Base-by-base conservation (phyloP, 2,888 invertebrate species). In the Parochlus steinenii region DNA sequence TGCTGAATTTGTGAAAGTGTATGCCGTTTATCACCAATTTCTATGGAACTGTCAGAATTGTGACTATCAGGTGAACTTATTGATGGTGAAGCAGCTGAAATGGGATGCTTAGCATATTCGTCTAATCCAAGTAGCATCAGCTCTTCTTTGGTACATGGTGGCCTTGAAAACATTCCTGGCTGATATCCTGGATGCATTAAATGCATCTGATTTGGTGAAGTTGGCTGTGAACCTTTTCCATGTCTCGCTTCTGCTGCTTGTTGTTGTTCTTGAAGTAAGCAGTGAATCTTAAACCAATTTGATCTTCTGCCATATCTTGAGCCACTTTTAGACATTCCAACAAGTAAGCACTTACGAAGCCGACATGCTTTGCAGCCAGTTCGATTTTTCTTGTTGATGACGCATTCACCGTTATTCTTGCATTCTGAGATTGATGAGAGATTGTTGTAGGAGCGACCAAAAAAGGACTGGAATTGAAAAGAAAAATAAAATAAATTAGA, bases 221-320 rank as follows among this genome's bases (percentile, higher is more conserved):
- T n/a, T n/a, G n/a, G n/a, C n/a, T 56, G 62, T 1, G 57, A 61
- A 17, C 61, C 61, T 11, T 55, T 60, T 44, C n/a, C n/a, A n/a
- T 56, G 64, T 37, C 23, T 59, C 52, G 58, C 58, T 14, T 53
- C 56, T 31, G 47, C 58, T 46, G 74, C 75, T 46, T 78, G 76
- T 47, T 78, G 77, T 46, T 81, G 86, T 49, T 89, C 87, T 53
- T 89, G 87, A 4, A 89, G 67, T 2, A 89, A 67, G 49, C 89
- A 90, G 57, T 90, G 89, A 45, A 90, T 89, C 62, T 90, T 90
- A 67, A 90, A 90, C 89, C 89, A 90, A 62, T 90, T 90, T 44
- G 89, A 89, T 31, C 90, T 65, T 2, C 89, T 68, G 2, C 90
- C 90, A 59, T 90, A 90, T 32, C 89, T 67, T 3, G 87, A 89